Conservation (phyloP, 2,888 invertebrate genomes). For the Pollenia griseotomentosa region DNA sequence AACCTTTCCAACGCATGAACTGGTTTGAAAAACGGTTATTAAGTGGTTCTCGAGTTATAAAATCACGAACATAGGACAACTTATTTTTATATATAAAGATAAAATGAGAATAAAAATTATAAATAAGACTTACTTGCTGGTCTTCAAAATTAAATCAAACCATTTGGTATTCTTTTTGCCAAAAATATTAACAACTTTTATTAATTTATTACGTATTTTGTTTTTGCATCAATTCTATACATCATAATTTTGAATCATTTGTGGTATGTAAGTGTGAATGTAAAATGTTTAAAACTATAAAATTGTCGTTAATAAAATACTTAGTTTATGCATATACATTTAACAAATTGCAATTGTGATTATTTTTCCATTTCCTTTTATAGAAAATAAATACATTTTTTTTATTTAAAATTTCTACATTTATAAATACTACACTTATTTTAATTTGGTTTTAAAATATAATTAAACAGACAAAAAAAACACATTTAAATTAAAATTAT, state of each 20-base stretch:
- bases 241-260: constrained; percentile 33
- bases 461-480: not conserved
- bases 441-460: not conserved
- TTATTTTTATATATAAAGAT: too few species aligned
- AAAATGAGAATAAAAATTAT: not conserved
- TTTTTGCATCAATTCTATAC: constrained; percentile 28
- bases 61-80: too few species aligned
- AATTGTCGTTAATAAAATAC: constrained; percentile 36
- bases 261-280: constrained; percentile 24
- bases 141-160: not conserved
- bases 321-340: constrained; percentile 26
- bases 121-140: not conserved
- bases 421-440: constrained; percentile 29
- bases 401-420: not conserved
- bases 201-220: constrained; percentile 29
- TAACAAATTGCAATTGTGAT: constrained; percentile 57
- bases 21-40: too few species aligned
- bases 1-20: too few species aligned
- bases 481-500: constrained; percentile 3
- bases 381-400: constrained; percentile 15
- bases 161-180: constrained; percentile 28
- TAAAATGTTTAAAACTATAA: constrained; percentile 40
- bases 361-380: not conserved
- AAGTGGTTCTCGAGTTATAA: too few species aligned
- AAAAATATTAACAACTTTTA: constrained; percentile 69